Percentiles rank a stretch among this genome's conserved stretches.
These are phyloP conservation scores for Remorina albescens DNA, from an alignment of 2,797 vertebrate genomes.

Conservation along the genomic window DNA sequence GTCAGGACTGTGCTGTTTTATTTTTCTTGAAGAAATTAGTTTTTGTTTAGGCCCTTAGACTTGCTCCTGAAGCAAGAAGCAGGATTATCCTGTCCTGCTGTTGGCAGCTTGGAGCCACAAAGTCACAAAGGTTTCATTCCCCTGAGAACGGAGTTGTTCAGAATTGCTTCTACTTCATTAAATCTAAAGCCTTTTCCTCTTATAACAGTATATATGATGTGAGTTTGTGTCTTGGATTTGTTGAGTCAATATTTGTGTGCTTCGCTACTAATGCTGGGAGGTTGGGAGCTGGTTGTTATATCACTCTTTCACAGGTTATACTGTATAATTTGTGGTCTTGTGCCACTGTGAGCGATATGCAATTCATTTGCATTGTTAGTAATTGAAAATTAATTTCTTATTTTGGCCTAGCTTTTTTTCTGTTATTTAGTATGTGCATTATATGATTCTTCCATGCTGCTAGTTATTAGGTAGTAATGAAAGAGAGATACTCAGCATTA, in stretches of 20 bases:
- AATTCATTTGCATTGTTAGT: constrained; percentile 33
- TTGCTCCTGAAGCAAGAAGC: not conserved
- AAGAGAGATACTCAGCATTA: not conserved
- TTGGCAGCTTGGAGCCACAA: constrained; percentile 9
- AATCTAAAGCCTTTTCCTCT: constrained; percentile 40
- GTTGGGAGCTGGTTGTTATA: constrained; percentile 24
- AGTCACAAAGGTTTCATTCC: constrained; percentile 28
- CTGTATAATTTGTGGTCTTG: constrained; percentile 23
- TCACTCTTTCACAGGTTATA: not conserved
- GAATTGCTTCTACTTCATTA: constrained; percentile 39
- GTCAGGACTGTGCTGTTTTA: too few species aligned
- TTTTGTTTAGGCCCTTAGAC: too few species aligned
- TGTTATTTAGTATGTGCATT: constrained; percentile 19
- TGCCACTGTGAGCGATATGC: not conserved
- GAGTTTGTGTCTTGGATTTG: constrained; percentile 29
- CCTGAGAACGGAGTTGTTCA: constrained; percentile 19
- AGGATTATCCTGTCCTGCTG: constrained; percentile 21
- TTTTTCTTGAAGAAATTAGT: too few species aligned
- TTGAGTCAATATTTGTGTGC: constrained; percentile 18
- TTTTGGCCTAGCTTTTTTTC: constrained; percentile 15
- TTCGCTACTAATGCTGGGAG: constrained; percentile 3
- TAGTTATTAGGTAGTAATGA: constrained; percentile 14
- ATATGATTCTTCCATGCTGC: constrained; percentile 26
- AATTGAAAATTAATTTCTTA: constrained; percentile 30
- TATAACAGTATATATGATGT: constrained; percentile 20